Base-by-base conservation (phyloP, 2,797 vertebrate genomes). In the Thaleichthys pacificus region DNA sequence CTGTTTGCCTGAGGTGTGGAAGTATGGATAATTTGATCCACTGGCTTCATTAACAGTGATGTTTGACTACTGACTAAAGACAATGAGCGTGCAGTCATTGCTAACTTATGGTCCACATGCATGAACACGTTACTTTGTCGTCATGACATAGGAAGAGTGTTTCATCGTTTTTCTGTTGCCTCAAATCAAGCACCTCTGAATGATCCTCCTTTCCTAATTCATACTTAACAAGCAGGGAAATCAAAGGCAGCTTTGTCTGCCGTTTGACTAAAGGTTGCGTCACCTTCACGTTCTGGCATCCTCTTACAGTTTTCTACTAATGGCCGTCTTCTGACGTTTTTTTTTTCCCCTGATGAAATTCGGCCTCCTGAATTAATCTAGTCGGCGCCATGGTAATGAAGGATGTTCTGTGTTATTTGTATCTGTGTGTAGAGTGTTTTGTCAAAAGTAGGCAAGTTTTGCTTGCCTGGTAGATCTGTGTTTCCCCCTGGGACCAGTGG, bases 381-480 rank as follows among this genome's bases (percentile, higher is more conserved):
- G 7, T 57, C 17, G 66, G 71, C 70, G 56, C 77, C 68, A 60
- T 82, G 87, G 88, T 85, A 81, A 89, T 90, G 88, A 91, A 85
- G 86, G 84, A 92, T 90, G 82, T 85, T 80, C 78, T 3, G 68
- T 66, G 78, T 89, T 90, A 91, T 92, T 92, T 92, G 88, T 88
- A 88, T 89, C 89, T 84, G 87, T 71, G 63, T 90, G 91, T 90
- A 84, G 88, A 92, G 88, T 90, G 88, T 93, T 93, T 93, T 93
- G 92, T 93, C 90, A 93, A 90, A 93, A 93, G 88, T 87, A 91
- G 91, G 88, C 85, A 77, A 91, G 89, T 90, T 93, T 89, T 93
- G 91, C 93, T 91, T 89, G 89, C 87, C 85, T 92, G 86, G 89
- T 92, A 87, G 85, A 89, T 92, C 86, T 91, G 89, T 90, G 86